Conservation (phyloP, 2,797 vertebrate species). For the Scarus forsteni region DNA sequence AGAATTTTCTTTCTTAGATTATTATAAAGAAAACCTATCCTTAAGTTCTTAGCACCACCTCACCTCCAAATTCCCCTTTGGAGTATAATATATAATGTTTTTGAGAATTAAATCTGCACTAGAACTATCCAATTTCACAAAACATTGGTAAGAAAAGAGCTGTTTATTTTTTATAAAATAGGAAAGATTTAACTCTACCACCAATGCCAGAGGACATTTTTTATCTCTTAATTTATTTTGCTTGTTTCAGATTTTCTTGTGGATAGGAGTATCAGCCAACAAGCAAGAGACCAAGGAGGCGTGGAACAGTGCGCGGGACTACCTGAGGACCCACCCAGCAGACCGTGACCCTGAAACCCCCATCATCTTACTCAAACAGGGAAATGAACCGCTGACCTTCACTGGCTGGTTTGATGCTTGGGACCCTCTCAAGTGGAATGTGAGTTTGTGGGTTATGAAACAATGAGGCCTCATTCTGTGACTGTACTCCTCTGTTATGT, state of each 20-base stretch:
- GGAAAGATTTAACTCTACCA: no score
- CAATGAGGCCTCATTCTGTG: no score
- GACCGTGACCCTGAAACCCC: slow-evolving; percentile 88
- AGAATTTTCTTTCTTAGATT: no score
- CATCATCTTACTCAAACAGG: slow-evolving; percentile 88
- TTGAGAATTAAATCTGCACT: no score
- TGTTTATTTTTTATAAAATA: no score
- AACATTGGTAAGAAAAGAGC: no score
- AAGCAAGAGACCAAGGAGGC: slow-evolving; percentile 87
- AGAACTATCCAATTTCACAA: no score
- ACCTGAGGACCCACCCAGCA: slow-evolving; percentile 89
- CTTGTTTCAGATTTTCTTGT: slow-evolving; percentile 86
- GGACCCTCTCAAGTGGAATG: slow-evolving; percentile 94
- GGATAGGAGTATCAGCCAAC: slow-evolving; percentile 89
- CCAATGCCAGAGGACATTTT: not conserved
- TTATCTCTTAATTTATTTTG: not conserved
- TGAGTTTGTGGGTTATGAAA: slow-evolving; percentile 78
- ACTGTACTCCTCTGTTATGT: not conserved
- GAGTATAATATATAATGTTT: no score
- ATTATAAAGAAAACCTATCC: no score
- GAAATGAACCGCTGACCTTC: slow-evolving; percentile 90
- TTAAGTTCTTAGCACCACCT: no score
- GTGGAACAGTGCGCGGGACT: slow-evolving; percentile 81
- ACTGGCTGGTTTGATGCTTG: slow-evolving; percentile 94
- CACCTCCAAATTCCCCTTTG: no score